Conservation (phyloP, 2,888 invertebrate genomes). For the Geotrupes spiniger region DNA sequence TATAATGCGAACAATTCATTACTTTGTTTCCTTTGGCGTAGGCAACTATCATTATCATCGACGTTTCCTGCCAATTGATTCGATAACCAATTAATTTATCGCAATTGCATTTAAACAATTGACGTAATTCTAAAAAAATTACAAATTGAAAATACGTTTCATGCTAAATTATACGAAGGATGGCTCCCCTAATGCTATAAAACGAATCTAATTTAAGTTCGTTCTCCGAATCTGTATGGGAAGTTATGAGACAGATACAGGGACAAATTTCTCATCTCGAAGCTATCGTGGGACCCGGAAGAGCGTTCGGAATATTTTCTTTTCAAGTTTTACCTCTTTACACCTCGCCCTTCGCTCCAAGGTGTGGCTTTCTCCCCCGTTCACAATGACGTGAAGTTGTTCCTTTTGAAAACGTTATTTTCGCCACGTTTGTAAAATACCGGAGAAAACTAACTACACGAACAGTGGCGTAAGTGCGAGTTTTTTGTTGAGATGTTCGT, state of each 20-base stretch:
- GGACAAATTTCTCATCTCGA: slow-evolving; percentile 4
- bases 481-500: too few relatives aligned
- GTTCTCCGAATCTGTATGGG: slow-evolving; percentile 1
- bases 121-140: too few relatives aligned
- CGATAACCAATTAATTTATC: too few relatives aligned
- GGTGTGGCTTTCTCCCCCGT: too few relatives aligned
- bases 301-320: slow-evolving; percentile 4
- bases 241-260: slow-evolving; percentile 4
- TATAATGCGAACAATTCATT: too few relatives aligned
- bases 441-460: too few relatives aligned
- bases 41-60: too few relatives aligned
- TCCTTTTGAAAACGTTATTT: background rate
- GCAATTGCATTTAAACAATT: too few relatives aligned
- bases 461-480: too few relatives aligned
- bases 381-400: background rate
- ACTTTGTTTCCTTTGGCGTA: too few relatives aligned
- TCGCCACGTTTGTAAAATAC: too few relatives aligned
- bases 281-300: slow-evolving; percentile 4
- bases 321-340: slow-evolving; percentile 4
- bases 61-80: too few relatives aligned
- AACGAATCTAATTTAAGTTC: slow-evolving; percentile 4
- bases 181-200: background rate
- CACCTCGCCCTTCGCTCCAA: background rate
- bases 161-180: background rate
- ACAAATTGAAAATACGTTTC: background rate